These are phyloP conservation scores for Vulpes ferrilata DNA, from an alignment of 2,113 vertebrate genomes.

Conservation along the genomic window DNA sequence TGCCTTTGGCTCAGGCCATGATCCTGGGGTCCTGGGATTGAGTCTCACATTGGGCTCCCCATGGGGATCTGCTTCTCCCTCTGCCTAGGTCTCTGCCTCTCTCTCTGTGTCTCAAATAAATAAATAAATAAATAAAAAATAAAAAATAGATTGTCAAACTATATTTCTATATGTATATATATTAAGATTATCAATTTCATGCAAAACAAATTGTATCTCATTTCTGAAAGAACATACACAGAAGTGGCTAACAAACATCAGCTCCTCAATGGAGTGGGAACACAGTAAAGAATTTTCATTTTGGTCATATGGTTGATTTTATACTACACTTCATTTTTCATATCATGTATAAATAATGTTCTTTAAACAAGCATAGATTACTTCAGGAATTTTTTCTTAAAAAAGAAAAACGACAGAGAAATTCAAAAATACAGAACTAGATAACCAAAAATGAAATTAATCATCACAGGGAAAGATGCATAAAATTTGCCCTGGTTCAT, in stretches of 20 bases:
- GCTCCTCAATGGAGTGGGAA: neutral
- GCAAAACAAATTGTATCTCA: neutral
- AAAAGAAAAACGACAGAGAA: neutral
- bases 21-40: too few species aligned
- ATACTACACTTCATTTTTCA: neutral
- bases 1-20: too few species aligned
- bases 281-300: neutral
- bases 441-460: neutral
- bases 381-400: neutral
- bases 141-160: neutral
- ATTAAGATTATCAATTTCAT: neutral
- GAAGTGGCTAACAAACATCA: neutral
- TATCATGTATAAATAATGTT: neutral
- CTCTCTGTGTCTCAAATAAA: too few species aligned
- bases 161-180: neutral
- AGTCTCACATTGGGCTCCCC: too few species aligned
- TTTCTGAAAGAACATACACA: conserved; percentile 5
- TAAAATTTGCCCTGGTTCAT: neutral
- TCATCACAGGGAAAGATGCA: neutral
- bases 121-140: too few species aligned
- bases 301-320: neutral
- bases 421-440: neutral
- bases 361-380: neutral
- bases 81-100: too few species aligned
- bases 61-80: too few species aligned